Base-by-base conservation (phyloP, 2,888 invertebrate genomes). In the Zele albiditarsus region DNA sequence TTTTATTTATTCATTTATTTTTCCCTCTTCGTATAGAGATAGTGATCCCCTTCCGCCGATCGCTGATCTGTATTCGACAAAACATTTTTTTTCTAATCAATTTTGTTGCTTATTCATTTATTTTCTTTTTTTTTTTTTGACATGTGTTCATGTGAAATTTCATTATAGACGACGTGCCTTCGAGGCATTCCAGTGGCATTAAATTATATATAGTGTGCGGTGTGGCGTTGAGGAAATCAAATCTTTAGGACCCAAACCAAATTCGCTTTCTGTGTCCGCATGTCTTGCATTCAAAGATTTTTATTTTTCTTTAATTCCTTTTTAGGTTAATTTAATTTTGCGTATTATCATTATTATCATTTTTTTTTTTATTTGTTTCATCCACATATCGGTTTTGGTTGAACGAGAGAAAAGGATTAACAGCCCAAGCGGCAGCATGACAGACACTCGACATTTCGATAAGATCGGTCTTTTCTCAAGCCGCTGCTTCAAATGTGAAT, bases 401-500 rank as follows among this genome's bases (percentile, higher is more conserved):
- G 33, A 10, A 20, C 53, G 33, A 72, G 65, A 70, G 38, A 83
- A 83, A 83, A 83, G 84, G 81, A 85, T 84, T 82, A 83, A 82
- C 81, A 81, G 82, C 78, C 79, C 77, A 79, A 73, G 77, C 78
- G 76, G 76, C 82, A 79, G 79, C 80, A 81, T 85, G 85, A 83
- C 85, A 83, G 78, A 79, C 80, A 80, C 80, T 80, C 80, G 77
- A 82, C 80, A 75, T 73, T 72, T 23, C 58, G 85, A 85, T 85
- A 85, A 84, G 80, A 85, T 85, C 84, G 80, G 75, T 79, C 73
- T 80, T 78, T 76, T 80, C 82, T 80, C 80, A 80, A 82, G 78
- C 81, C 79, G 80, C 81, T 76, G 77, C 74, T 63, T 66, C 63
- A 68, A 28, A 57, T 67, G 42, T 73, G 73, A 66, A 66, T 80